Base-by-base conservation (phyloP, 53 echinoderm and acorn worm species). In the Luidia sarsii region DNA sequence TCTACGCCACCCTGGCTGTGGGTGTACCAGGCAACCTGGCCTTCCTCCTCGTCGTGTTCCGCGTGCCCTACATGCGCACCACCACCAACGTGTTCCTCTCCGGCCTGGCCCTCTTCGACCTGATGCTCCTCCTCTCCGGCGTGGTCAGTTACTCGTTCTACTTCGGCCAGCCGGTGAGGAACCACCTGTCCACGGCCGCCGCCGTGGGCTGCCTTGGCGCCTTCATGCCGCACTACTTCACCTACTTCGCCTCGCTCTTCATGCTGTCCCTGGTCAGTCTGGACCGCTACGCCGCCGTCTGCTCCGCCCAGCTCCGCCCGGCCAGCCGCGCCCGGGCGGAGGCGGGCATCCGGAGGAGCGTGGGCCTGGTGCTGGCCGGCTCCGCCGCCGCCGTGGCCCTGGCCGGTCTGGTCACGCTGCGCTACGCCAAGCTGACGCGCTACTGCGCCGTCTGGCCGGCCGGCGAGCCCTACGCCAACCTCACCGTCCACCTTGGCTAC, bases 1-100 rank as follows among this genome's bases (percentile, higher is more conserved):
- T 91, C 45, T 87, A 80, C 2, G 60, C 48, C 64, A 63, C 87
- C 22, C 73, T 91, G 32, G 80, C 84, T 0, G 23, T 91, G 0
- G 91, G 91, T 33, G 41, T 91, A 16, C 37, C 80, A 0, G 72
- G 87, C 13, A 91, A 91, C 29, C 55, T 87, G 0, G 71, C 87
- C 4, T 87, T 91, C 27, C 81, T 91, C 27, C 65, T 87, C 57
- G 84, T 91, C 1, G 87, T 91, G 1, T 80, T 57, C 21, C 83
- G 87, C 25, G 80, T 91, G 30, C 79, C 50, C 15, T 64, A 79
- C n/a, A 91, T 91, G 87, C 83, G 84, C 7, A 91, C 87, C 35
- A 67, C 84, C 56, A 91, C 91, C 20, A 91, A 91, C 31, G 21
- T 83, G 2, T 91, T 84, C 54, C 80, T 91, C 30, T 50, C 69